Evolutionary conservation across 1,140 invertebrate genomes (phyloP).

Genomic region (Drosophila elegans): DNA sequence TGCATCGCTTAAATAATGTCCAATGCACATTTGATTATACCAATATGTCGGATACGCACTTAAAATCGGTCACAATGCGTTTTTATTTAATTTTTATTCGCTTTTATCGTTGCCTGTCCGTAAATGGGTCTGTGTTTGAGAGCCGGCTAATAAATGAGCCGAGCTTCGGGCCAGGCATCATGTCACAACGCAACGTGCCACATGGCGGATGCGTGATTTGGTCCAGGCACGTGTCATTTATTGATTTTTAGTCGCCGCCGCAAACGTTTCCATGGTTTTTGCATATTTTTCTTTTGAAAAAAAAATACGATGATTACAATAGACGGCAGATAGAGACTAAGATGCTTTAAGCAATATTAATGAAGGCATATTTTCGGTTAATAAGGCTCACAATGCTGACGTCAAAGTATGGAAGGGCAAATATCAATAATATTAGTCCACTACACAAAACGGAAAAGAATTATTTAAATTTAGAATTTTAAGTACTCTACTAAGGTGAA

Average conservation of each 20-base stretch:
- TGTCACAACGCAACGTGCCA: constrained; percentile 26
- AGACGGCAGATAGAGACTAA: constrained; percentile 14
- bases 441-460: too few species aligned
- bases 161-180: constrained; percentile 16
- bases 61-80: constrained; percentile 40
- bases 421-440: constrained; percentile 27
- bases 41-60: constrained; percentile 47
- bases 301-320: constrained; percentile 20
- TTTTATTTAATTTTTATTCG: constrained; percentile 57
- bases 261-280: constrained; percentile 26
- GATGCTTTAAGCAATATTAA: constrained; percentile 45
- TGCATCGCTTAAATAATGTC: constrained; percentile 45
- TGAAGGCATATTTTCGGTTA: constrained; percentile 26
- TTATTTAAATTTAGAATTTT: background rate
- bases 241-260: constrained; percentile 41
- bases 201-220: constrained; percentile 48
- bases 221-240: constrained; percentile 46
- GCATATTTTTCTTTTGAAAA: constrained; percentile 12
- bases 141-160: constrained; percentile 48
- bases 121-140: constrained; percentile 19
- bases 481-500: too few species aligned
- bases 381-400: constrained; percentile 24
- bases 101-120: constrained; percentile 21
- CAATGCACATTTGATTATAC: constrained; percentile 53
- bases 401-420: constrained; percentile 26